Evolutionary conservation across 92 coral and sea anemone species (phyloP).

Genomic region (Epizoanthus illoricatus): DNA sequence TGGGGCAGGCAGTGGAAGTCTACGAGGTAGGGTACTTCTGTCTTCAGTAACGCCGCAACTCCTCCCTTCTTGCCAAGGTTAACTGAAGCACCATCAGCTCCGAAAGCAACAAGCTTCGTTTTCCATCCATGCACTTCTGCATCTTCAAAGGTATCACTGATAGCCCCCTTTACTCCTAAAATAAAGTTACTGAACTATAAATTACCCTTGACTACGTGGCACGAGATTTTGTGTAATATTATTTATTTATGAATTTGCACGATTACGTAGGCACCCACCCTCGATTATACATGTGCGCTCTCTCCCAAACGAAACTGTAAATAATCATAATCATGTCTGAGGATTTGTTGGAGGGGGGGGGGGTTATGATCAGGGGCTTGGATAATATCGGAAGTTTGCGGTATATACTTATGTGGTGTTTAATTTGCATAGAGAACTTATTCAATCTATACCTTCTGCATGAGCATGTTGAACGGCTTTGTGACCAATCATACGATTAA

Average conservation of each 20-base stretch:
- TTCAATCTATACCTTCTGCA: slow-evolving; percentile 37
- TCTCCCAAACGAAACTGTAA: too few species aligned
- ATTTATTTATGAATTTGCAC: too few species aligned
- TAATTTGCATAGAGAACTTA: too few species aligned
- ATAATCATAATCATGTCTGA: too few species aligned
- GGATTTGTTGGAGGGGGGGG: too few species aligned
- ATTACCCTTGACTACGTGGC: too few species aligned
- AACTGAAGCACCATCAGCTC: slow-evolving; percentile 53
- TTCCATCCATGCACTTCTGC: slow-evolving; percentile 36
- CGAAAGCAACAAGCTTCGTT: slow-evolving; percentile 51
- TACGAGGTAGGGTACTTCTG: slow-evolving; percentile 45
- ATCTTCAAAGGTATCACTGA: slow-evolving; percentile 48
- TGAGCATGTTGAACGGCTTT: slow-evolving; percentile 44
- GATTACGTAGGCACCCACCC: too few species aligned
- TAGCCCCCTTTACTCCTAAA: slow-evolving; percentile 49
- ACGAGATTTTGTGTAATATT: too few species aligned
- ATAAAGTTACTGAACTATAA: neutral
- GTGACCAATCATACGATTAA: slow-evolving; percentile 42
- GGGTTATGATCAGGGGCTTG: too few species aligned
- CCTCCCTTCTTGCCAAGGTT: slow-evolving; percentile 48
- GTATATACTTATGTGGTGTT: too few species aligned
- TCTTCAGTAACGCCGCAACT: slow-evolving; percentile 36
- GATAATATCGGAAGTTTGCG: too few species aligned
- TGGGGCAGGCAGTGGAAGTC: slow-evolving; percentile 58
- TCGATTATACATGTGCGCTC: too few species aligned